Base-by-base conservation (phyloP, 2,888 invertebrate genomes). In the Ophioninae sp. region DNA sequence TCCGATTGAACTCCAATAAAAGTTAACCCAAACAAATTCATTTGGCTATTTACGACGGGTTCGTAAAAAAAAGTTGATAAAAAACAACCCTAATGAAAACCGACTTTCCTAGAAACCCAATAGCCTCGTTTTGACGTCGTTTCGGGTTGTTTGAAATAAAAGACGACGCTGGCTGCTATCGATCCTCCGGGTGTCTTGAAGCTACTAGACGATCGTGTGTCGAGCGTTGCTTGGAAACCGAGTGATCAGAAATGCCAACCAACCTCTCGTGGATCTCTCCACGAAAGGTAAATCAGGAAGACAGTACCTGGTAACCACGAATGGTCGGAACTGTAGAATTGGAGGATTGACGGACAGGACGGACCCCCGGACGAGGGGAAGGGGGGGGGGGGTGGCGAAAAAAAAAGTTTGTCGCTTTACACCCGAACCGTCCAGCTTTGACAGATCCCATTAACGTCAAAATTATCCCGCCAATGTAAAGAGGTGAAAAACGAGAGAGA, bases 81-180 rank as follows among this genome's bases (percentile, higher is more conserved):
- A 30, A 30, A 30, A 2, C 2, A 30, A 3, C 30, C 30, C 30
- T n/a, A 30, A 3, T 3, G 30, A 30, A 30, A 30, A 30, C 2
- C 30, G 30, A 30, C 30, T 30, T 30, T 30, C 30, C 30, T 30
- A 30, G 30, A 30, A 30, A 30, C 30, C 30, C 30, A 30, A 30
- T 90, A 88, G n/a, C n/a, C n/a, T n/a, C n/a, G n/a, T n/a, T n/a
- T n/a, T n/a, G n/a, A n/a, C n/a, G n/a, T n/a, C n/a, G n/a, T n/a
- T n/a, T n/a, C n/a, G 90, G 88, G 87, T 89, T 85, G 86, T 89
- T 89, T 88, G 87, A 51, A 68, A 82, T 86, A 87, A 84, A 80
- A 84, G 87, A 89, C 90, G 88, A 87, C 80, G 85, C 84, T 82
- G 68, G 37, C 72, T 72, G 75, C 56, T 81, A 71, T 56, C 85